Evolutionary conservation across 2,888 invertebrate genomes (phyloP), one percentile per base, ranked within the genome.

Genomic region (Criorhina ranunculi): DNA sequence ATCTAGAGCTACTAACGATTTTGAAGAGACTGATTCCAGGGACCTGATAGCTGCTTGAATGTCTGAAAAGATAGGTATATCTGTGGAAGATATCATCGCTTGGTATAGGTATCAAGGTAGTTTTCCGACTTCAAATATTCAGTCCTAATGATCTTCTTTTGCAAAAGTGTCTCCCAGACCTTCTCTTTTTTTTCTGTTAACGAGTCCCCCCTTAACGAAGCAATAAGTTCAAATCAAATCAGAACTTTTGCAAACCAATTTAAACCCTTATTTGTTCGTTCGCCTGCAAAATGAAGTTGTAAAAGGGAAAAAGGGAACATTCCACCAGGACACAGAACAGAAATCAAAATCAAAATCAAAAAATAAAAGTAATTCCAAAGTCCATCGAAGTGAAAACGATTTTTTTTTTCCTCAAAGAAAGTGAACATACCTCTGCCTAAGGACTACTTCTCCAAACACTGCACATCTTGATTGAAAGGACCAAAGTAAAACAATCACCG

Each of bases 391-490:
- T 78, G 70, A 57, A 78, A 78, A 64, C 33, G 44, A 40, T n/a
- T 33, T 11, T 46, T 57, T 49, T 19, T 42, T 51, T 19, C 17
- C 0, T 0, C 11, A 9, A 33, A 49, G 57, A 78, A 79, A 69
- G 44, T 72, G 35, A 60, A 44, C 60, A 51, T 44, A 69, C 69
- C 53, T 35, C 8, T 35, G 66, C 79, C 73, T 12, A 31, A 53
- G 67, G 60, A 73, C 51, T 44, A 49, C 40, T 31, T 40, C 19
- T 46, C 46, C 31, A 0, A 46, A 8, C 12, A 24, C 12, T 29
- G 55, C 64, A n/a, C n/a, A 77, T 79, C 79, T 73, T 79, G 66
- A 73, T 79, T 79, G 79, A 73, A 73, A 19, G 57, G 31, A 66
- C 42, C 35, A 40, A 60, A 55, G 60, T 17, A 31, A 78, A 76